Percentiles rank a stretch among this genome's conserved stretches.
Conservation (phyloP, 2,888 invertebrate genomes). For the Acanthacorydalis orientalis region DNA sequence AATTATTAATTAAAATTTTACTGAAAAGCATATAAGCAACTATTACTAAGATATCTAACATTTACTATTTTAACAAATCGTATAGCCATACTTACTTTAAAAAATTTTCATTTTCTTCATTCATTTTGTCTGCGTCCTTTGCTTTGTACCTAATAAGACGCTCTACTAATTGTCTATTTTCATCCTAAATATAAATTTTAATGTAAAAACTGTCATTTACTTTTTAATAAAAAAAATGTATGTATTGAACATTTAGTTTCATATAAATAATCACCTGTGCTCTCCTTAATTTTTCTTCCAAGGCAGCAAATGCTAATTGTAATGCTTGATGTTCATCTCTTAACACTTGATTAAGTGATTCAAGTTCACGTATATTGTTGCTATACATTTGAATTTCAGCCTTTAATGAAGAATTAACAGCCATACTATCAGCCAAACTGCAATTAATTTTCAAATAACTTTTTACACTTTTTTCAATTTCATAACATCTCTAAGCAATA, state of each 20-base stretch:
- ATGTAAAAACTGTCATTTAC: not conserved
- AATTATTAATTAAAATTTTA: not conserved
- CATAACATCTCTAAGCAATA: too few relatives aligned
- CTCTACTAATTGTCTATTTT: constrained; percentile 71
- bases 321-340: constrained; percentile 90
- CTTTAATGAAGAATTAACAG: constrained; percentile 45
- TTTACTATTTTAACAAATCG: too few relatives aligned
- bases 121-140: constrained; percentile 89
- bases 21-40: not conserved
- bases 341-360: constrained; percentile 72
- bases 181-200: constrained; percentile 46
- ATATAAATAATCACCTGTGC: constrained; percentile 41
- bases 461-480: not conserved
- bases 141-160: constrained; percentile 82
- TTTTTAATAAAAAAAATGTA: not conserved
- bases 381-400: constrained; percentile 59
- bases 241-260: not conserved
- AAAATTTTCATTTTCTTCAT: constrained; percentile 90
- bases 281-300: constrained; percentile 79
- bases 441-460: constrained; percentile 10
- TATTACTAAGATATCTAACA: not conserved
- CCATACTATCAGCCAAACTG: constrained; percentile 52
- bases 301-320: constrained; percentile 73
- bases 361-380: constrained; percentile 54
- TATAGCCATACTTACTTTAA: constrained; percentile 48